phyloP scores from a whole-genome alignment of 2,797 vertebrate genomes.

The Tarsius wallacei region DNA sequence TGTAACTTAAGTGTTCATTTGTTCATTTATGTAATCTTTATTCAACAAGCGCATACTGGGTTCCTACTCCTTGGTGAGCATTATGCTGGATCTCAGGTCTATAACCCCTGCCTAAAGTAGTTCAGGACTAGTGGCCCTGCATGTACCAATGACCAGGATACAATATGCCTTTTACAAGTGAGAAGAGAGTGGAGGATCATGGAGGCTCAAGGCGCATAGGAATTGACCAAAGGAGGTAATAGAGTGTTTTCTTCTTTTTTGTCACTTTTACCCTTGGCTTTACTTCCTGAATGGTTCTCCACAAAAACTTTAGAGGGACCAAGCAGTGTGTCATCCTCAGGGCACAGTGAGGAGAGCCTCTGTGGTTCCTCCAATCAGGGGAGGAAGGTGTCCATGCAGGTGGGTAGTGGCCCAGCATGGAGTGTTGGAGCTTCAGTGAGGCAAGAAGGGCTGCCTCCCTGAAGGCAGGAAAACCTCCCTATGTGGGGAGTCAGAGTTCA shows the following conservation, averaged over 20 bases:
- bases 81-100: background rate
- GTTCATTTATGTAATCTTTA: constrained; percentile 22
- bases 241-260: background rate
- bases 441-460: background rate
- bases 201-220: background rate
- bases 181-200: background rate
- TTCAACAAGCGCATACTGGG: background rate
- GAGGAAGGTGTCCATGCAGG: background rate
- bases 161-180: background rate
- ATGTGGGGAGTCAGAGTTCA: background rate
- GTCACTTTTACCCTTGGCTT: background rate
- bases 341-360: background rate
- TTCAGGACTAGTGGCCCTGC: background rate
- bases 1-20: background rate
- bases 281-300: background rate
- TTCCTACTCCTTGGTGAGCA: background rate
- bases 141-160: background rate
- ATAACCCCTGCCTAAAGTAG: background rate
- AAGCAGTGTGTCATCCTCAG: background rate
- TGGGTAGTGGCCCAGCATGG: background rate
- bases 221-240: background rate
- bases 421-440: background rate
- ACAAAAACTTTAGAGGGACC: background rate
- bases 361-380: background rate
- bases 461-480: background rate